Conservation (phyloP, 2,797 vertebrate species). For the Scolopax rusticola region DNA sequence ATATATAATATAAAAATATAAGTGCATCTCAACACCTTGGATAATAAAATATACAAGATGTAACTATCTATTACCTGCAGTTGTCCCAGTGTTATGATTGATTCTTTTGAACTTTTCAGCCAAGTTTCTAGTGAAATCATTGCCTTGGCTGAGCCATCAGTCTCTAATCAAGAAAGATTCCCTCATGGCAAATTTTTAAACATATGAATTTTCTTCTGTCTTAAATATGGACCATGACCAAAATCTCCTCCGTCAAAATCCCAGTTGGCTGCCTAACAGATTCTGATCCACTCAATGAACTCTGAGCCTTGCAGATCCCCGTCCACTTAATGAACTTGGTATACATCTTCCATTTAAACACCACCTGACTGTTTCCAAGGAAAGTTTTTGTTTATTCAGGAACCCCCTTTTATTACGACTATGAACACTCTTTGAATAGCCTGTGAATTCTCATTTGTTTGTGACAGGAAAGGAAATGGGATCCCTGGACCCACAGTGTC, state of each 20-base stretch:
- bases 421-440: not conserved
- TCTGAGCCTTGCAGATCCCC: not conserved
- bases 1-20: not conserved
- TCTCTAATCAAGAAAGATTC: not conserved
- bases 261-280: not conserved
- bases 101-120: not conserved
- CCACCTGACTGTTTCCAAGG: not conserved
- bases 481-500: not conserved
- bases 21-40: not conserved
- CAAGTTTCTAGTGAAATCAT: not conserved
- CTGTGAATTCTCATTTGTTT: not conserved
- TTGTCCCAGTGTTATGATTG: not conserved
- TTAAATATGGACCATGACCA: not conserved
- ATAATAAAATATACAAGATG: not conserved
- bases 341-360: not conserved
- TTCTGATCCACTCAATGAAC: not conserved
- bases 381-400: not conserved
- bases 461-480: not conserved
- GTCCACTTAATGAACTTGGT: not conserved
- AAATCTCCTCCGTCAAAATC: not conserved
- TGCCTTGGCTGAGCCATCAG: not conserved
- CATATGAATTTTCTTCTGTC: not conserved
- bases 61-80: not conserved
- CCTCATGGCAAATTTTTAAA: not conserved
- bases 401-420: not conserved